phyloP scores from a whole-genome alignment of 1,140 invertebrate genomes.

The Pantala flavescens region DNA sequence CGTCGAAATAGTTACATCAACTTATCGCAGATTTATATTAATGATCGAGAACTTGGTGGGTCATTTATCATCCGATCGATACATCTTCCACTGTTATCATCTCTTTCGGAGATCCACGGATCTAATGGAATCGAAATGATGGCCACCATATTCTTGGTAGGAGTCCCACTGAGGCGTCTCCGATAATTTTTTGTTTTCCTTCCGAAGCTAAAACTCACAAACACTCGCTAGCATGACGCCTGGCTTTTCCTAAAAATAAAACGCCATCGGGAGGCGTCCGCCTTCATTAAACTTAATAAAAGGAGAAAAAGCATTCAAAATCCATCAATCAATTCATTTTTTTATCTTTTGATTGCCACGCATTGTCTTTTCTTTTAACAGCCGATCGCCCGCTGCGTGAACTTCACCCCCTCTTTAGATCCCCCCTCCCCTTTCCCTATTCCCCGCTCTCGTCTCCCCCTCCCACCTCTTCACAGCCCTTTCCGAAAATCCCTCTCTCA shows the following conservation, averaged over 20 bases:
- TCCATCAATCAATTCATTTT: background rate
- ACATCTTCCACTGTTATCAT: no score
- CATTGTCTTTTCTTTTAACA: constrained; percentile 10
- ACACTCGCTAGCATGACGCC: background rate
- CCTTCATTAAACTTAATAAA: background rate
- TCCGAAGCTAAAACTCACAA: no score
- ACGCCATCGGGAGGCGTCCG: background rate
- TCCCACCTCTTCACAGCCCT: background rate
- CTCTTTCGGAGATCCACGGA: no score
- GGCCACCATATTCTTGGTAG: no score
- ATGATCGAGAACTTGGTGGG: no score
- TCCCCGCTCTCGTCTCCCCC: background rate
- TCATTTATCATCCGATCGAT: no score
- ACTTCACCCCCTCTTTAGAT: background rate
- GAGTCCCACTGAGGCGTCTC: no score
- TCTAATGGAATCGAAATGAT: no score
- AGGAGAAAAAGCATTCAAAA: background rate
- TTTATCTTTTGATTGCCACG: background rate
- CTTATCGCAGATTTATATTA: no score
- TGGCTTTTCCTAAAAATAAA: constrained; percentile 1
- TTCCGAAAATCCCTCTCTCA: background rate
- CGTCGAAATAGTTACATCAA: no score
- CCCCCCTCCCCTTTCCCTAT: background rate
- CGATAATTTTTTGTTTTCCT: no score
- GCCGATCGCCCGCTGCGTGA: background rate